Evolutionary conservation across 2,797 vertebrate species (phyloP).

Genomic region (Pachyuromys duprasi): DNA sequence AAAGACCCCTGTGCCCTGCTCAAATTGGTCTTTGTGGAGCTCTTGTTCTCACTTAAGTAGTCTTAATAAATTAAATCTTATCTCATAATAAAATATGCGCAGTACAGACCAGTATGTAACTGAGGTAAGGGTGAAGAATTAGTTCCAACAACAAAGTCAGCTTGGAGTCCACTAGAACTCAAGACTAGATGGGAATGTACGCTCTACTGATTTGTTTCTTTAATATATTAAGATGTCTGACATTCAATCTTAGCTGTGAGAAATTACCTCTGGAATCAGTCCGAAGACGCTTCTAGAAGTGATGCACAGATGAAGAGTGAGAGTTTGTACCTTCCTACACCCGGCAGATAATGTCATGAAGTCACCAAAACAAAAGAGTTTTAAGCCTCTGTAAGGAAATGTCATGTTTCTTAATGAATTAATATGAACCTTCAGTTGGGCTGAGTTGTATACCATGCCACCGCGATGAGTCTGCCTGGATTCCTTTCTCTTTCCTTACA

Average conservation of each 20-base stretch:
- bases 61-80: constrained; percentile 55
- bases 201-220: constrained; percentile 28
- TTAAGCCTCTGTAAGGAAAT: constrained; percentile 38
- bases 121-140: constrained; percentile 35
- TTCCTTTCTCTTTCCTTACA: neutral
- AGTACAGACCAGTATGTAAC: constrained; percentile 31
- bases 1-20: no score
- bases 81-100: constrained; percentile 27
- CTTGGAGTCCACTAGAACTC: neutral
- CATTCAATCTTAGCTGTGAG: neutral
- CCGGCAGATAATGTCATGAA: neutral
- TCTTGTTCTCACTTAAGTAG: constrained; percentile 75
- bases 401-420: constrained; percentile 17
- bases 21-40: no score
- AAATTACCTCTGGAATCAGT: constrained; percentile 9
- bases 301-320: neutral
- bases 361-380: constrained; percentile 34
- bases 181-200: neutral
- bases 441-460: neutral
- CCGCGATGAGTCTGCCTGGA: neutral
- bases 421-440: neutral
- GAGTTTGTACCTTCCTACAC: neutral
- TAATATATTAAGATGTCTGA: constrained; percentile 26
- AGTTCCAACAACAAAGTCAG: neutral
- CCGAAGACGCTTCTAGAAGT: neutral